phyloP scores from a whole-genome alignment of 2,113 vertebrate species.

The Passer domesticus region DNA sequence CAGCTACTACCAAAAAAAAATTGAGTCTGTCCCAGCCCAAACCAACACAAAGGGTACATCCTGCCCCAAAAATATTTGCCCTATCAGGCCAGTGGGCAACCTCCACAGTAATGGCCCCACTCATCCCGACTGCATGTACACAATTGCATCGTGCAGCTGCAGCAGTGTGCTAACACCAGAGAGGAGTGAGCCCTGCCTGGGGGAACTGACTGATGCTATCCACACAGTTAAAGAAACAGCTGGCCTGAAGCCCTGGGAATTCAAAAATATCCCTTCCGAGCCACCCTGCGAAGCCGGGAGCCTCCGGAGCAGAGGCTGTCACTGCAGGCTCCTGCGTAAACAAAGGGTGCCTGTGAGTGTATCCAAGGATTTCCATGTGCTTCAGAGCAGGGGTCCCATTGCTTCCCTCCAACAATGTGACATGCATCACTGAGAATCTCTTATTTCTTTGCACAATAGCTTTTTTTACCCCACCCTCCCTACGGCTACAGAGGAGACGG shows the following conservation, averaged over 20 bases:
- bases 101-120: too few relatives aligned
- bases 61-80: neutral
- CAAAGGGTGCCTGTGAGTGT: neutral
- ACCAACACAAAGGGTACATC: neutral
- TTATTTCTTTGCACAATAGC: neutral
- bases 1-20: neutral
- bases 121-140: rapidly evolving
- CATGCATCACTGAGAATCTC: neutral
- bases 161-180: neutral
- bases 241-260: neutral
- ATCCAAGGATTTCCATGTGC: neutral
- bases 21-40: neutral
- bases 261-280: neutral
- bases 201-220: neutral
- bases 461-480: neutral
- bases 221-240: neutral
- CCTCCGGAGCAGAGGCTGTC: neutral
- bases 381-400: neutral
- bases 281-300: rapidly evolving
- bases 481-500: neutral
- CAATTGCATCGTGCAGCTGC: neutral
- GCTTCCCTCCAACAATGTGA: neutral
- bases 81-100: neutral
- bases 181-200: neutral
- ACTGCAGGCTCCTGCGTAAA: rapidly evolving